Conservation (phyloP, 2,797 vertebrate species). For the Saxicola maurus region DNA sequence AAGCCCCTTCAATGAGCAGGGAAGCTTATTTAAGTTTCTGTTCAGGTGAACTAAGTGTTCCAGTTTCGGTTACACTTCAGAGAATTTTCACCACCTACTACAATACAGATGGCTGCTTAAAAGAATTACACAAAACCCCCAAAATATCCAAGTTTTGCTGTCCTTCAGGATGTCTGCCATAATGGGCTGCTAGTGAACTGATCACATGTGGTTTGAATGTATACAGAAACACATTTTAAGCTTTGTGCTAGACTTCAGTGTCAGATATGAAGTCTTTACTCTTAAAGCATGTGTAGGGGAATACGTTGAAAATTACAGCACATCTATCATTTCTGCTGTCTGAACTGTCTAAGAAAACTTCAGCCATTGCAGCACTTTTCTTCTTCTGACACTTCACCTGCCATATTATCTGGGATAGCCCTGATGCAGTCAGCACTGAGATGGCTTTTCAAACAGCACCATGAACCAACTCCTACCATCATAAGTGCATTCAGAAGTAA, state of each 20-base stretch:
- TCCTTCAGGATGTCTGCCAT: neutral
- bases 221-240: neutral
- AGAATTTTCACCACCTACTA: neutral
- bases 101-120: neutral
- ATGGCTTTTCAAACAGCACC: neutral
- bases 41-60: neutral
- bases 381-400: neutral
- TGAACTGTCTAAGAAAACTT: neutral
- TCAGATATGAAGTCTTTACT: neutral
- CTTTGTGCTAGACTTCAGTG: neutral
- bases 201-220: accelerated
- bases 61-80: neutral
- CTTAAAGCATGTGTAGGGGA: neutral
- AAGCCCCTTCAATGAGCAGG: neutral
- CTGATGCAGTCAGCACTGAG: neutral
- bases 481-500: neutral
- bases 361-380: neutral
- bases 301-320: neutral
- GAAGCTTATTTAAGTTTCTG: neutral
- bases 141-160: neutral
- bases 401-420: neutral
- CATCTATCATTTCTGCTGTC: accelerated
- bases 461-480: neutral
- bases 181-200: neutral
- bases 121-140: neutral